Conservation (phyloP, 2,888 invertebrate genomes). For the Lochmaea capreae region DNA sequence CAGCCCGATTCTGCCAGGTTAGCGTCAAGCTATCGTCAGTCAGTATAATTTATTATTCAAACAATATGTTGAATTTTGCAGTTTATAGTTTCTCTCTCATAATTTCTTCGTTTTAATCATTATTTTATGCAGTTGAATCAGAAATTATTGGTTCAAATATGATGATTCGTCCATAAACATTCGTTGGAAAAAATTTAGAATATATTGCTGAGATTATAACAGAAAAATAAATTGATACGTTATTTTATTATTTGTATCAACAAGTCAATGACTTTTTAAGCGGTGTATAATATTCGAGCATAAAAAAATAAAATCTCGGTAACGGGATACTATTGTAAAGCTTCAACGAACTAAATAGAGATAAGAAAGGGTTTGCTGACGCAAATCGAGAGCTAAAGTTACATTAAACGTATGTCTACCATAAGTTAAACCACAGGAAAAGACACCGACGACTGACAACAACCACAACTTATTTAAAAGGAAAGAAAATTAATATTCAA, state of each 20-base stretch:
- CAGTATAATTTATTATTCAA: no score
- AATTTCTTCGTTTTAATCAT: no score
- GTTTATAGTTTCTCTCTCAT: no score
- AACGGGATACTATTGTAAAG: not conserved
- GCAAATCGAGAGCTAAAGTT: conserved; percentile 31
- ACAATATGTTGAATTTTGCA: no score
- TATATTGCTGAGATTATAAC: no score
- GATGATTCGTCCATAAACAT: no score
- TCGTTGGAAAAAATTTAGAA: no score
- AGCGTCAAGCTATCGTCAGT: no score
- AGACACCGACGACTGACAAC: not conserved
- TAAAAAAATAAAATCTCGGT: not conserved
- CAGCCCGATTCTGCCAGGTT: no score
- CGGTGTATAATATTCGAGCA: not conserved
- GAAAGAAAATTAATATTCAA: conserved; percentile 4
- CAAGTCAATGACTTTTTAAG: not conserved
- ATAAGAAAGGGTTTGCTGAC: conserved; percentile 28
- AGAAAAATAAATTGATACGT: no score
- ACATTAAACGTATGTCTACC: conserved; percentile 36
- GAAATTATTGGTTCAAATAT: no score
- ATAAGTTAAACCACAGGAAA: conserved; percentile 31
- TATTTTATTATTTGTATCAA: not conserved
- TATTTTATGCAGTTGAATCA: no score
- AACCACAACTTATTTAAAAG: not conserved
- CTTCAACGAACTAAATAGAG: not conserved